Evolutionary conservation across 35 echinoderm and acorn worm genomes (phyloP).

Genomic region (Nesometra sesokonis): DNA sequence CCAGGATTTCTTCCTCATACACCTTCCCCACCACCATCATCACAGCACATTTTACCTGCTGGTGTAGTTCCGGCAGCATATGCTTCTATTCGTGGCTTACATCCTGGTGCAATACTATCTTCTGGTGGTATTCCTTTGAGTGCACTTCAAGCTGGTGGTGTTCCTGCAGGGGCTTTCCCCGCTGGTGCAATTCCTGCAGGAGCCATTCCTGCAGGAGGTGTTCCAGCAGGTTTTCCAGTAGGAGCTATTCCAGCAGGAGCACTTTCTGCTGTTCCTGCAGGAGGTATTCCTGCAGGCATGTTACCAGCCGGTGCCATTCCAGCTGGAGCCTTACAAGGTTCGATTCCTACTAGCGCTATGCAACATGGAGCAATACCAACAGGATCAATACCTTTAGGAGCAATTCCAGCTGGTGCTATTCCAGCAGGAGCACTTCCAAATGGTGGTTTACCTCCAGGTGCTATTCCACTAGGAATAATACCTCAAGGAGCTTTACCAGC

Average conservation of each 20-base stretch:
- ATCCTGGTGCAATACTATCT: not conserved
- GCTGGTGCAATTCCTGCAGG: constrained; percentile 11
- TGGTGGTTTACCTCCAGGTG: constrained; percentile 8
- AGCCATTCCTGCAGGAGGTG: not conserved
- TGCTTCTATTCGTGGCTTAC: not conserved
- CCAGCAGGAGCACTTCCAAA: constrained; percentile 1
- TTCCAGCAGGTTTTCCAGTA: constrained; percentile 1
- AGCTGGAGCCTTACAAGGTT: not conserved
- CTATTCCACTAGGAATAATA: not conserved
- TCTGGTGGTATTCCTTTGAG: not conserved
- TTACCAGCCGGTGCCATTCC: constrained; percentile 18
- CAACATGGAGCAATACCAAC: not conserved
- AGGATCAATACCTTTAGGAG: constrained; percentile 17
- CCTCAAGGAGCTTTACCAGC: constrained; percentile 6
- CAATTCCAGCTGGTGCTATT: constrained; percentile 2
- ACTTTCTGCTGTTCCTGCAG: not conserved
- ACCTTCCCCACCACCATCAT: not conserved
- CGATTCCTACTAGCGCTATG: not conserved
- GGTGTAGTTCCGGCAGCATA: not conserved
- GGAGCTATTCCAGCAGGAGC: constrained; percentile 5
- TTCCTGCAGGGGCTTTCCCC: constrained; percentile 1
- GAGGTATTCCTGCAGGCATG: not conserved
- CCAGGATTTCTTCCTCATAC: not conserved
- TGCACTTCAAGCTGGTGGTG: not conserved
- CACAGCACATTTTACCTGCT: not conserved